These are phyloP conservation scores for Dallia pectoralis DNA, from an alignment of 2,797 vertebrate species.

Conservation along the genomic window DNA sequence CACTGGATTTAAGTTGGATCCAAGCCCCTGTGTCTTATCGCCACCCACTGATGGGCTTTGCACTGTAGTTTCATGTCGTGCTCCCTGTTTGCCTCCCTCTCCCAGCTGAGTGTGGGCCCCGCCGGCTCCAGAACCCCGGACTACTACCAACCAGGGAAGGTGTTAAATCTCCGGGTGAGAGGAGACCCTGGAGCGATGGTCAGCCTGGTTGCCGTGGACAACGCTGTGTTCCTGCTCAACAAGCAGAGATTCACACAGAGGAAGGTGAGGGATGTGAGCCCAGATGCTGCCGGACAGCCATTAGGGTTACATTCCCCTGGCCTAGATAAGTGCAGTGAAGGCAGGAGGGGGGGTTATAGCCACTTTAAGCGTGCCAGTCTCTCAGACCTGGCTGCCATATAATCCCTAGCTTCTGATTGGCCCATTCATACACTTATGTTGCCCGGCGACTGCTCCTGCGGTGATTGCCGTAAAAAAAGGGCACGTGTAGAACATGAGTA, in stretches of 20 bases:
- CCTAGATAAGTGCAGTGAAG: too few relatives aligned
- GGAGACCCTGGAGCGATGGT: conserved; percentile 76
- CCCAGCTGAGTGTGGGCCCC: conserved; percentile 62
- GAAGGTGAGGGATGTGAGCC: conserved; percentile 64
- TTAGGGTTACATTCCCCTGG: too few relatives aligned
- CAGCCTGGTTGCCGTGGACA: conserved; percentile 80
- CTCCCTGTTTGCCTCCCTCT: not conserved
- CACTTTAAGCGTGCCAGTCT: too few relatives aligned
- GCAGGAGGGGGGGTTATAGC: too few relatives aligned
- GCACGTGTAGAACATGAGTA: too few relatives aligned
- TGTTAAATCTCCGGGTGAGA: conserved; percentile 59
- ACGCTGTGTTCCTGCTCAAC: conserved; percentile 77
- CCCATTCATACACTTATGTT: too few relatives aligned
- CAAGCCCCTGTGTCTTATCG: conserved; percentile 30
- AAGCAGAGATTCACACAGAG: conserved; percentile 75
- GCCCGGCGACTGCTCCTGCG: too few relatives aligned
- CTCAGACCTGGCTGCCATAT: too few relatives aligned
- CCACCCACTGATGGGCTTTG: conserved; percentile 57
- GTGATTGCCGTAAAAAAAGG: too few relatives aligned
- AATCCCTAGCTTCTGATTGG: too few relatives aligned
- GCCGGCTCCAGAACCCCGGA: not conserved
- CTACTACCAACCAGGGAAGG: conserved; percentile 60
- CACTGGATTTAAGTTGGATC: not conserved
- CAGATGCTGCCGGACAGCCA: too few relatives aligned
- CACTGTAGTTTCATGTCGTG: conserved; percentile 32